phyloP scores from a whole-genome alignment of 2,888 invertebrate genomes.

The Trachelus stipa region DNA sequence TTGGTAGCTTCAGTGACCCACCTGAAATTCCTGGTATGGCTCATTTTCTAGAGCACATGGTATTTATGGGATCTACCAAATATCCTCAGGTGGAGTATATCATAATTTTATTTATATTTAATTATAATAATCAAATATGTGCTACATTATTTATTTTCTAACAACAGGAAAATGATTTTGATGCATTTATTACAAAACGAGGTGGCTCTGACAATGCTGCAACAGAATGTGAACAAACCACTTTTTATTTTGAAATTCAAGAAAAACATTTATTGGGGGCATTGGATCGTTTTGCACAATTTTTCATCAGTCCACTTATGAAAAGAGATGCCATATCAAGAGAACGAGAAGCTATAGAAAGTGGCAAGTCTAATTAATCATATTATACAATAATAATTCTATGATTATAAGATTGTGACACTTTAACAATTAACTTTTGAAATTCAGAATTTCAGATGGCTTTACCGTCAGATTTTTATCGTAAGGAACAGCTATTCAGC shows the following conservation, averaged over 20 bases:
- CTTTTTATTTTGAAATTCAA: conserved; percentile 90
- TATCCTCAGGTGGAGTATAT: conserved; percentile 77
- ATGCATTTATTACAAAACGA: conserved; percentile 72
- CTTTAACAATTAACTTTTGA: conserved; percentile 1
- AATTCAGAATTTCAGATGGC: conserved; percentile 84
- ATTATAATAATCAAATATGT: background rate
- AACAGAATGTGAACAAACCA: conserved; percentile 88
- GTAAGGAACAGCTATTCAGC: conserved; percentile 82
- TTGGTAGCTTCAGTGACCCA: conserved; percentile 85
- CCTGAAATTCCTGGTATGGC: conserved; percentile 81
- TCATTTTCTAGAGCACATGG: conserved; percentile 92
- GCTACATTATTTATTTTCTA: background rate
- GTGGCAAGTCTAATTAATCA: conserved; percentile 70
- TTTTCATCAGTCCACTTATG: conserved; percentile 89
- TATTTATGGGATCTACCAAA: conserved; percentile 94
- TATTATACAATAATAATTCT: background rate
- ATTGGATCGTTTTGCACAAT: conserved; percentile 88
- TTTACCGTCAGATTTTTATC: conserved; percentile 78
- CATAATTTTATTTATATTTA: background rate
- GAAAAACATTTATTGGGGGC: conserved; percentile 81
- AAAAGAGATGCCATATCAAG: conserved; percentile 85
- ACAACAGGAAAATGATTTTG: conserved; percentile 60
- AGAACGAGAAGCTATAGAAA: conserved; percentile 89
- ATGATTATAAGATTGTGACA: background rate
- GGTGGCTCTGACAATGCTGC: conserved; percentile 90